Base-by-base conservation (phyloP, 1,140 invertebrate species). In the Pogonus chalceus region DNA sequence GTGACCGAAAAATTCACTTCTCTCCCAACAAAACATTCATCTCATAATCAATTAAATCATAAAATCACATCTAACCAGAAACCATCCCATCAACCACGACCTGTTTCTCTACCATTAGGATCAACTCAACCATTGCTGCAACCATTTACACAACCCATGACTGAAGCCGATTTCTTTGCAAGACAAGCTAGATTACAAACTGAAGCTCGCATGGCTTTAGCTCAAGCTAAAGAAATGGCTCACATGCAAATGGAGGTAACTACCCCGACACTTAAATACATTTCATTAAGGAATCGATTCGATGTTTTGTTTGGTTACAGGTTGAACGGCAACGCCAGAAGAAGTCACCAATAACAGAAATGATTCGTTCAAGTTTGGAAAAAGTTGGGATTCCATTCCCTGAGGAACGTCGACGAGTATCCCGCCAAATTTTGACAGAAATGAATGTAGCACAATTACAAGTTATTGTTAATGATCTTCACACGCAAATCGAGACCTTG, bases 401-500 rank as follows among this genome's bases (percentile, higher is more conserved):
- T 20, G 79, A 87, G 61, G 87, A 90, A 52, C 79, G 87, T 61
- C 79, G 87, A 53, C 79, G 89, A 57, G 75, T 95, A 35, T 90
- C 83, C 22, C 74, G 88, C 48, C 85, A 90, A 64, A 79, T 92
- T 58, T 75, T 96, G 49, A 88, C 87, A 23, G 89, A 94, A 67
- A 88, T 96, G 82, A 95, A 94, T 73, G 81, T 96, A 51, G 87
- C 91, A n/a, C 92, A 96, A 66, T 74, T 96, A 50, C 92, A 96
- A 80, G 88, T 96, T 37, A 85, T 96, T 58, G 91, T 94, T 14
- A 96, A 96, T 73, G 91, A 94, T 73, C 73, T 96, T 49, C 92
- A 94, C 71, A 85, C 88, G 43, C 87, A 93, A 74, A 96, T 97
- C 66, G 92, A 94, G 76, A 85, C 77, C 54, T 72, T 95, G 53